Evolutionary conservation across 2,888 invertebrate species (phyloP).

Genomic region (Drosophila ochracea): DNA sequence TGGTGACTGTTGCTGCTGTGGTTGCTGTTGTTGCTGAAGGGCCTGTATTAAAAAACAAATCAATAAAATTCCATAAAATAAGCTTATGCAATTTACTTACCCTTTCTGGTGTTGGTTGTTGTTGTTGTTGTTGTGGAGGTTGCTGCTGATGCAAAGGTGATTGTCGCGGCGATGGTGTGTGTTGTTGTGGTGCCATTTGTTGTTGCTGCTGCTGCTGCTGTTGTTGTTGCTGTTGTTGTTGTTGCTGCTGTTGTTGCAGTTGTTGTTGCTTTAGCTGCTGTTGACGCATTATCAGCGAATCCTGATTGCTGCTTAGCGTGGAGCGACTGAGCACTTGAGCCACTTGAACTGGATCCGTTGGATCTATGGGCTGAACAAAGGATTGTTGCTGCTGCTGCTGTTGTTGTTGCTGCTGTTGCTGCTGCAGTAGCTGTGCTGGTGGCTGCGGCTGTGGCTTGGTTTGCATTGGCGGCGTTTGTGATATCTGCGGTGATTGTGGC

Average conservation of each 20-base stretch:
- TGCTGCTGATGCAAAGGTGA: conserved; percentile 64
- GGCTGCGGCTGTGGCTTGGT: conserved; percentile 70
- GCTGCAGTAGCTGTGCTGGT: conserved; percentile 68
- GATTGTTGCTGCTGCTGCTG: conserved; percentile 76
- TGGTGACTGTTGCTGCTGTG: conserved; percentile 42
- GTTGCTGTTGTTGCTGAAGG: conserved; percentile 26
- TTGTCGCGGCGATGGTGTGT: conserved; percentile 59
- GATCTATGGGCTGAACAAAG: conserved; percentile 83
- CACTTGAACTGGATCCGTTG: conserved; percentile 84
- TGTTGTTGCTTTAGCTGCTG: conserved; percentile 83
- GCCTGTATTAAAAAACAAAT: conserved; percentile 1
- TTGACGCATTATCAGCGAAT: conserved; percentile 83
- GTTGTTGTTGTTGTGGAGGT: conserved; percentile 44
- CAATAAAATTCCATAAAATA: neutral
- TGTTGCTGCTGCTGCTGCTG: conserved; percentile 49
- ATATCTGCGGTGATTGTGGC: conserved; percentile 80
- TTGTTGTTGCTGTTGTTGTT: conserved; percentile 67
- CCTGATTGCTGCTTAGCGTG: conserved; percentile 83
- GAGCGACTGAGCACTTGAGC: conserved; percentile 84
- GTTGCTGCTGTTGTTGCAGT: conserved; percentile 77
- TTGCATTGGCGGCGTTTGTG: conserved; percentile 79
- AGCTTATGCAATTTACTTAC: conserved; percentile 4
- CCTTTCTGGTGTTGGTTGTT: conserved; percentile 36
- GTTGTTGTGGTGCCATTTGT: conserved; percentile 56
- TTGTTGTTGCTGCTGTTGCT: conserved; percentile 46